Evolutionary conservation across 2,113 vertebrate species (phyloP), one percentile per base, ranked within the genome.

Genomic region (Pseudorasbora parva): DNA sequence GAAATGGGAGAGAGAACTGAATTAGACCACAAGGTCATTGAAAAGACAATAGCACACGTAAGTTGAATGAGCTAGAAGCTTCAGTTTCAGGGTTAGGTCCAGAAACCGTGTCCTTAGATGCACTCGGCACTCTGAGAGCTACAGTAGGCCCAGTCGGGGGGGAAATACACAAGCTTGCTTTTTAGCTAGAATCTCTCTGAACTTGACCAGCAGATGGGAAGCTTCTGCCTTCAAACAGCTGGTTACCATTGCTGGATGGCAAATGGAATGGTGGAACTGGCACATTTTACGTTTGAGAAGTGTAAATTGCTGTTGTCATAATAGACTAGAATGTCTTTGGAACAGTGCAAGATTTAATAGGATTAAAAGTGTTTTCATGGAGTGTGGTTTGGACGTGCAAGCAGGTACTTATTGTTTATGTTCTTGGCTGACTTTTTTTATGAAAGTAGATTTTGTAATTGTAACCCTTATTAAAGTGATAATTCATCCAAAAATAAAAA

Each of bases 31-130:
- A 93, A 93, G 93, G 92, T 93, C 89, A 92, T 91, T 92, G 87
- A 91, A 91, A 93, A 95, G 93, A 94, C 94, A 94, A 93, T 89
- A 92, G 92, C 88, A 87, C 89, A 91, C 85, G 89, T 91, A 91
- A 89, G 91, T 90, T 92, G 91, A 89, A 86, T 89, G 90, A 90
- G 90, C 89, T 90, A 88, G 82, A 84, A 89, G 93, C 92, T 93
- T 92, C 86, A 87, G 81, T 94, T 94, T 93, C 93, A 91, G 87
- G 82, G 86, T 85, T 83, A 80, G 19, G 69, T 89, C 93, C 92
- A 94, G 83, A 88, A 83, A 89, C 88, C 41, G 81, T 93, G 94
- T 94, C 93, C 93, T 94, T 64, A 91, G 81, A 90, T 94, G 93
- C 90, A 89, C 93, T 66, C 87, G 86, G 93, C 90, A 89, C 93